Evolutionary conservation across 92 coral and sea anemone genomes (phyloP).

Genomic region (Diadumene lineata): DNA sequence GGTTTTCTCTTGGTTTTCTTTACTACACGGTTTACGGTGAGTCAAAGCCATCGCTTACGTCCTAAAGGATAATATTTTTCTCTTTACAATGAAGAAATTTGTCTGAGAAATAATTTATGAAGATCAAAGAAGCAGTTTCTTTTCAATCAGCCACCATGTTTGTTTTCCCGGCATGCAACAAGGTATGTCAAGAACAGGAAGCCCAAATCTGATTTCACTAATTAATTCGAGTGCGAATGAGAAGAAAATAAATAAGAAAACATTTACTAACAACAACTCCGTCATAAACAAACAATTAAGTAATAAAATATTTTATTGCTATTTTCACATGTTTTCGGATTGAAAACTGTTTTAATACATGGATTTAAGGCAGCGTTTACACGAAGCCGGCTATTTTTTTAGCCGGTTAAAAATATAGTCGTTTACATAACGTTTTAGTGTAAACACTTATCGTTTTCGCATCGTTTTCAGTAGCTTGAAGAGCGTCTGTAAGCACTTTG

Average conservation of each 20-base stretch:
- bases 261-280: no score
- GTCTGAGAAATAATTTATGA: constrained; percentile 24
- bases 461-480: no score
- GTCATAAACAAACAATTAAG: neutral
- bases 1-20: neutral
- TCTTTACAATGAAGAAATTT: neutral
- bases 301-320: neutral
- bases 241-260: no score
- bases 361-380: no score
- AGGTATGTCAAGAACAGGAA: neutral
- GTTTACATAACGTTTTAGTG: no score
- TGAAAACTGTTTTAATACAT: no score
- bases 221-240: no score
- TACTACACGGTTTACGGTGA: constrained; percentile 15
- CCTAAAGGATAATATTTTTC: neutral
- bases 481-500: no score
- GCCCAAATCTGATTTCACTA: neutral
- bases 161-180: constrained; percentile 20
- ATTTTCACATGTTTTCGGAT: neutral
- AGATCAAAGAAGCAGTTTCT: neutral
- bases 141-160: constrained; percentile 33
- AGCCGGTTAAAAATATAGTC: no score
- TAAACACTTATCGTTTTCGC: no score
- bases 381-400: no score
- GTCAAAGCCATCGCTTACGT: constrained; percentile 2